These are phyloP conservation scores for Aix galericulata DNA, from an alignment of 2,113 vertebrate species.

Conservation along the genomic window DNA sequence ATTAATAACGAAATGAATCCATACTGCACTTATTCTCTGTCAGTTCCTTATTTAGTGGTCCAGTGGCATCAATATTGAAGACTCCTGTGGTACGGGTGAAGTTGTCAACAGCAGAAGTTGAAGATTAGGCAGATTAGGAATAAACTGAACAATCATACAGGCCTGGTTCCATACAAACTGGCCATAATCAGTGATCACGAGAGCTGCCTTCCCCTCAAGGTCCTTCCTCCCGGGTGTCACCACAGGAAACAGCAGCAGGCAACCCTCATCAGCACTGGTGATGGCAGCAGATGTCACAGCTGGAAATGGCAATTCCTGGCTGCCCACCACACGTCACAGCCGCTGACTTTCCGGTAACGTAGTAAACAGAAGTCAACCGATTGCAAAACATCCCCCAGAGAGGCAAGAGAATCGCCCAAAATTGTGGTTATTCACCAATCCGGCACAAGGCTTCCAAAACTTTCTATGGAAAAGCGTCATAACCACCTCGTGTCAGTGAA, in stretches of 20 bases:
- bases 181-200: neutral
- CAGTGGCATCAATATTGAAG: conserved; percentile 47
- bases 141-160: neutral
- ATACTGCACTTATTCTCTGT: conserved; percentile 52
- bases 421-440: neutral
- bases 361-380: neutral
- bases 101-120: neutral
- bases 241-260: neutral
- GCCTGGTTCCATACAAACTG: neutral
- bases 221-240: neutral
- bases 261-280: neutral
- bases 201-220: neutral
- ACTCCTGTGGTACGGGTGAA: neutral
- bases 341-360: neutral
- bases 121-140: neutral
- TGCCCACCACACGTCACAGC: neutral
- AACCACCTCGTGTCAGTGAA: neutral
- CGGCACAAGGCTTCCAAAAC: neutral
- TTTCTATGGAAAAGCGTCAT: neutral
- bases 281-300: conserved; percentile 6
- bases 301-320: neutral
- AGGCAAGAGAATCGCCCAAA: neutral
- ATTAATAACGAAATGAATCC: conserved; percentile 62
- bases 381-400: conserved; percentile 7
- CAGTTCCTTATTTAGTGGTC: conserved; percentile 23